These are phyloP conservation scores for Drosophila willistoni DNA, from an alignment of 1,140 invertebrate species.

Conservation along the genomic window DNA sequence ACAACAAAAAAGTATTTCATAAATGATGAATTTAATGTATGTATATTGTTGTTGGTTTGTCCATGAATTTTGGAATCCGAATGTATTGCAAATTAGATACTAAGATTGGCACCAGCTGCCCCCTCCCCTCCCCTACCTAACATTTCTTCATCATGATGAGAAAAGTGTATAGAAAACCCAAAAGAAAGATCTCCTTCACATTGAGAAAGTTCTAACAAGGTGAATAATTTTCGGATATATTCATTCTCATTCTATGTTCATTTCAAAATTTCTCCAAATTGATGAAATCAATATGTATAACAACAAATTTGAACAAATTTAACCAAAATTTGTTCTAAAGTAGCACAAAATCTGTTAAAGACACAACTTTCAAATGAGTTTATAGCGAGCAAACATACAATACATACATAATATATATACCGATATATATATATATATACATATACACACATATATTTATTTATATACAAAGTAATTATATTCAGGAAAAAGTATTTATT, in stretches of 20 bases:
- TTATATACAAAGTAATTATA: constrained; percentile 19
- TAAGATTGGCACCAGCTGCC: neutral
- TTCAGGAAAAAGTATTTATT: constrained; percentile 37
- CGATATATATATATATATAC: constrained; percentile 9
- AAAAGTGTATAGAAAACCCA: neutral
- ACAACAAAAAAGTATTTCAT: neutral
- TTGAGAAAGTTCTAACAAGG: constrained; percentile 1
- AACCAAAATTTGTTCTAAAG: neutral
- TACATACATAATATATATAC: neutral
- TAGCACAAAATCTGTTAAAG: constrained; percentile 10
- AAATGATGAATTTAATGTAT: neutral
- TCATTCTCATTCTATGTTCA: too few species aligned
- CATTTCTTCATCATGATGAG: neutral
- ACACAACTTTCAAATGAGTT: constrained; percentile 12
- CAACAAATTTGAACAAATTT: neutral
- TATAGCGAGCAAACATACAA: neutral
- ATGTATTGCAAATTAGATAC: too few species aligned
- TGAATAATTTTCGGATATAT: neutral
- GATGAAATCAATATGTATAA: neutral
- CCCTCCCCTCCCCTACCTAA: neutral
- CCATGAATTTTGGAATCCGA: too few species aligned
- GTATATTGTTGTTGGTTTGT: too few species aligned
- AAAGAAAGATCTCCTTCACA: constrained; percentile 6
- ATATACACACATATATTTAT: constrained; percentile 9
- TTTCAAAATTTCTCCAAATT: too few species aligned